Evolutionary conservation across 2,888 invertebrate species (phyloP), one percentile per base, ranked within the genome.

Genomic region (Saturnia japonica): DNA sequence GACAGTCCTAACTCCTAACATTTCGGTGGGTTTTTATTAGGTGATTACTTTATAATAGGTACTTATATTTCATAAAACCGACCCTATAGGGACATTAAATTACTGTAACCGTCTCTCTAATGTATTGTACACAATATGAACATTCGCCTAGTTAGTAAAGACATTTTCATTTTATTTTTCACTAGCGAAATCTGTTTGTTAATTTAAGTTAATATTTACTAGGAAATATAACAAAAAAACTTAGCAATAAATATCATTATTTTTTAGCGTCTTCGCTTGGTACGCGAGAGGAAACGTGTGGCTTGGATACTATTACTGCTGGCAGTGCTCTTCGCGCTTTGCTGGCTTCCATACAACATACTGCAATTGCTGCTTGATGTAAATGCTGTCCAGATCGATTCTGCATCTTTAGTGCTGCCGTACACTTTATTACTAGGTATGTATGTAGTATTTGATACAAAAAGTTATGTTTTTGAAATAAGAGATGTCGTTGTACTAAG

Each of bases 331-430:
- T 97, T 97, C 81, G 96, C 96, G 0, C 84, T 96, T 7, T 97
- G 97, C 88, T 97, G 97, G 97, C 90, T 97, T 66, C 97, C 97
- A 0, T 96, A 97, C 91, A 96, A 96, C 86, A 95, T 96, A 67
- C 89, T 96, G 40, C 95, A 95, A 80, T 91, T 97, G 22, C 89
- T 97, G 69, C 87, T 96, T 9, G 97, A 97, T 81, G 93, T 96
- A 19, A 94, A 94, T 54, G 90, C 93, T 1, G 89, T 91, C 1
- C 76, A 87, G 34, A 87, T 88, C 16, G 90, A 91, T 34, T 82
- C 88, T 0, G 91, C 94, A 40, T 87, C 89, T 0, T 77, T 88
- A n/a, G 84, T 94, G 40, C 80, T 95, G 70, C 95, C 96, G 0
- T 97, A 97, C 82, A 95, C 96, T 12, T 89, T 97, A 45, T 91